phyloP scores from a whole-genome alignment of 2,888 invertebrate species.

The Xestia ashworthii region DNA sequence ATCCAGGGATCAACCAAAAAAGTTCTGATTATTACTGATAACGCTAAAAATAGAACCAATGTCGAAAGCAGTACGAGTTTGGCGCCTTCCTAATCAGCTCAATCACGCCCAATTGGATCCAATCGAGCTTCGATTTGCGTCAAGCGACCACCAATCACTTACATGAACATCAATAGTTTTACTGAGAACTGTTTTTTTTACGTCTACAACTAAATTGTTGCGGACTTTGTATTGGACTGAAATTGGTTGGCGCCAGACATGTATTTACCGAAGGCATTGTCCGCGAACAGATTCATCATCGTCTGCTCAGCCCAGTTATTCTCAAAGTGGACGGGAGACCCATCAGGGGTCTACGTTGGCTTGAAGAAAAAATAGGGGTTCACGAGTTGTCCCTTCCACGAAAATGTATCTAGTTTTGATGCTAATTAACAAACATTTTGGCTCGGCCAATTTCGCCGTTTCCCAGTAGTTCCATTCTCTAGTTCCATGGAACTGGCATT shows the following conservation, averaged over 20 bases:
- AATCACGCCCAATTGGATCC: conserved; percentile 72
- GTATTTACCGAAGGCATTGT: conserved; percentile 14
- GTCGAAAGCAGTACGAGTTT: conserved; percentile 56
- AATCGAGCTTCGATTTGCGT: conserved; percentile 74
- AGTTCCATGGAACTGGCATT: too few relatives aligned
- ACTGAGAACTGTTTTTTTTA: conserved; percentile 66
- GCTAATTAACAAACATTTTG: too few relatives aligned
- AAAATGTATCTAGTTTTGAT: too few relatives aligned
- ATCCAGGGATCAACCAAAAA: too few relatives aligned
- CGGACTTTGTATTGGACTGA: conserved; percentile 64
- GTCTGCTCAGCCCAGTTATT: neutral
- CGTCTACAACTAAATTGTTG: conserved; percentile 63
- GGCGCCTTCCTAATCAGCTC: conserved; percentile 66
- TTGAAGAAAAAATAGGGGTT: too few relatives aligned
- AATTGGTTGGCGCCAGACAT: conserved; percentile 52
- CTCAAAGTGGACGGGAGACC: too few relatives aligned
- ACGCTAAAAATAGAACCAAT: conserved; percentile 53
- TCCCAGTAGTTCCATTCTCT: too few relatives aligned
- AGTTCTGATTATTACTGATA: conserved; percentile 42
- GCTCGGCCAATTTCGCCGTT: too few relatives aligned
- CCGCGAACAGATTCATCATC: neutral
- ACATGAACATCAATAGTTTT: conserved; percentile 60
- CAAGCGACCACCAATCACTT: conserved; percentile 67
- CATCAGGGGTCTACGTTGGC: too few relatives aligned
- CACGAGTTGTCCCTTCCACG: too few relatives aligned